Percentiles rank a stretch among this genome's conserved stretches.
phyloP scores from a whole-genome alignment of 2,888 invertebrate genomes.

The Phorcus lineatus region DNA sequence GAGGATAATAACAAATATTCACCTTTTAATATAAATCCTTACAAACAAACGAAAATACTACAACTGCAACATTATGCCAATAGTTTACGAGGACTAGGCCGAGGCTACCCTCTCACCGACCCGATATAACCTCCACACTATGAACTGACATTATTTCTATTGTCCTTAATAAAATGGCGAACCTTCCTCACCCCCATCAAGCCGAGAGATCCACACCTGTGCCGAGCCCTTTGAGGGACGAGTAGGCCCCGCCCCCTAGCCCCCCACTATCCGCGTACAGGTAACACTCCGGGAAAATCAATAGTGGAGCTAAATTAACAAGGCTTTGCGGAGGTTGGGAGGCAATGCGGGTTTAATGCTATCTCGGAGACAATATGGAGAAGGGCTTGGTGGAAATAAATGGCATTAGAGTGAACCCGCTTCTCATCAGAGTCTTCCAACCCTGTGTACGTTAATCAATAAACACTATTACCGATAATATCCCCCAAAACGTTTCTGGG shows the following conservation, averaged over 20 bases:
- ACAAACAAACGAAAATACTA: no score
- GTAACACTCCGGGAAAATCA: slow-evolving; percentile 2
- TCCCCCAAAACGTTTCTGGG: neutral
- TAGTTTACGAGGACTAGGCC: no score
- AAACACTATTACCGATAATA: no score
- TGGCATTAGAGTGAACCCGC: slow-evolving; percentile 3
- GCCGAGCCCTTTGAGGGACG: neutral
- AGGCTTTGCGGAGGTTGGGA: neutral
- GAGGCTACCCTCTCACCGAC: no score
- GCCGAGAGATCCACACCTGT: neutral
- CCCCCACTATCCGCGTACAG: neutral
- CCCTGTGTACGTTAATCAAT: neutral
- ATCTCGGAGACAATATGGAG: slow-evolving; percentile 15
- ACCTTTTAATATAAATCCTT: no score
- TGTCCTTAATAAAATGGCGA: neutral
- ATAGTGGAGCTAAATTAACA: slow-evolving; percentile 14
- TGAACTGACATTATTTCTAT: no score
- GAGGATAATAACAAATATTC: no score
- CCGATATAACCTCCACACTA: no score
- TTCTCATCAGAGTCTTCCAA: neutral
- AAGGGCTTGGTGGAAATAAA: neutral
- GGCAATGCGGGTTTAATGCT: neutral
- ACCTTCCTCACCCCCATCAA: neutral
- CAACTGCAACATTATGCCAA: no score
- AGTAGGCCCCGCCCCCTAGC: neutral